Conservation (phyloP, 1,140 invertebrate genomes). For the Leptinotarsa undecemlineata region DNA sequence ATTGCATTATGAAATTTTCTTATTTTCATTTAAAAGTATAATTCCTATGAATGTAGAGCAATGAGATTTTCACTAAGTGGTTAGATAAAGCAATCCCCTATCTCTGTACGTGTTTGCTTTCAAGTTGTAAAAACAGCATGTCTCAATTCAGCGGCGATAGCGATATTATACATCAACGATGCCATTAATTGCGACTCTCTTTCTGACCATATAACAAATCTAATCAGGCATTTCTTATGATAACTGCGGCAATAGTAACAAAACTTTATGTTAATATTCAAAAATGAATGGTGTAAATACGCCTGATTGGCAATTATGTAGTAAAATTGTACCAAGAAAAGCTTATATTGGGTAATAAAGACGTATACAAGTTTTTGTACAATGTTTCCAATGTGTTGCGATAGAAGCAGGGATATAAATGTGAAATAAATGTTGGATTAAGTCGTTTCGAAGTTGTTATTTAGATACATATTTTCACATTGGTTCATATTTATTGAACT, state of each 20-base stretch:
- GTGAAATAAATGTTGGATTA: background rate
- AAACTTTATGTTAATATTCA: constrained; percentile 10
- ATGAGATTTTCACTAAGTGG: background rate
- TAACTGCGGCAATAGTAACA: constrained; percentile 13
- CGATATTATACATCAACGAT: background rate
- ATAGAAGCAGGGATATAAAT: background rate
- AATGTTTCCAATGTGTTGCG: background rate
- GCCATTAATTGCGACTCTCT: background rate
- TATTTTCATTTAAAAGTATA: too few relatives aligned
- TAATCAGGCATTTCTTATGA: constrained; percentile 10
- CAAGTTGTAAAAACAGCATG: background rate
- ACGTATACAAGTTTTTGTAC: constrained; percentile 5
- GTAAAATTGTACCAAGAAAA: constrained; percentile 15
- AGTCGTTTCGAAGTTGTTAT: background rate
- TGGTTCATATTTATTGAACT: background rate
- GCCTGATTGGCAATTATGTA: background rate
- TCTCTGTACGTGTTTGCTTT: background rate
- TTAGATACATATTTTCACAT: constrained; percentile 1
- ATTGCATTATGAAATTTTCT: too few relatives aligned
- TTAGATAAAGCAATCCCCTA: background rate
- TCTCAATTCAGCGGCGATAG: background rate
- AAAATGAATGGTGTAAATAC: constrained; percentile 9
- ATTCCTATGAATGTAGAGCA: background rate
- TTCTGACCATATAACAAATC: constrained; percentile 4
- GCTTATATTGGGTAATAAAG: constrained; percentile 3